These are phyloP conservation scores for Lepidurus packardi DNA, from an alignment of 1,140 invertebrate genomes.

Conservation along the genomic window DNA sequence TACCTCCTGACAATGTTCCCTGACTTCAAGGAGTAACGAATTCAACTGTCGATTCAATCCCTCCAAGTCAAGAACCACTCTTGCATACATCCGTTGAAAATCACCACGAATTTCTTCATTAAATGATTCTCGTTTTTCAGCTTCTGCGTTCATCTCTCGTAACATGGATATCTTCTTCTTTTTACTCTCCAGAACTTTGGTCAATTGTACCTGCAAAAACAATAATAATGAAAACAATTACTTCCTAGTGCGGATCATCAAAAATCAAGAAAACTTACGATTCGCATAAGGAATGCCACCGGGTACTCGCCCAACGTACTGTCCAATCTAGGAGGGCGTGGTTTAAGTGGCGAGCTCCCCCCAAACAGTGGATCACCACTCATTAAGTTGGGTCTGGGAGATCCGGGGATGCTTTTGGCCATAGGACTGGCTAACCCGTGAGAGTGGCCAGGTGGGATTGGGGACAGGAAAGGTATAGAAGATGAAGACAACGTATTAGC, in stretches of 20 bases:
- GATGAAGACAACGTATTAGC: neutral
- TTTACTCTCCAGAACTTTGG: slow-evolving; percentile 78
- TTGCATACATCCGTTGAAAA: slow-evolving; percentile 84
- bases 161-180: slow-evolving; percentile 71
- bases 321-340: slow-evolving; percentile 44
- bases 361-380: slow-evolving; percentile 47
- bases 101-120: slow-evolving; percentile 65
- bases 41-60: slow-evolving; percentile 78
- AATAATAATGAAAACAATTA: slow-evolving; percentile 41
- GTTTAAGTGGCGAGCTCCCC: slow-evolving; percentile 45
- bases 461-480: slow-evolving; percentile 19
- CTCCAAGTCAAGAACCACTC: slow-evolving; percentile 82
- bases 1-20: slow-evolving; percentile 67
- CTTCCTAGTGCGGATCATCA: slow-evolving; percentile 41
- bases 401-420: slow-evolving; percentile 38
- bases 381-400: slow-evolving; percentile 34
- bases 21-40: slow-evolving; percentile 28
- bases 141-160: slow-evolving; percentile 82
- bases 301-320: slow-evolving; percentile 73
- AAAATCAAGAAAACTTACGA: slow-evolving; percentile 54
- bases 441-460: neutral
- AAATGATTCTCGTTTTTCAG: slow-evolving; percentile 77
- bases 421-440: neutral
- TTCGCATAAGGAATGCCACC: slow-evolving; percentile 71
- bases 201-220: slow-evolving; percentile 56